Percentiles rank a stretch among this genome's conserved stretches.
Evolutionary conservation across 2,113 vertebrate genomes (phyloP).

Genomic region (Gasterosteus aculeatus): DNA sequence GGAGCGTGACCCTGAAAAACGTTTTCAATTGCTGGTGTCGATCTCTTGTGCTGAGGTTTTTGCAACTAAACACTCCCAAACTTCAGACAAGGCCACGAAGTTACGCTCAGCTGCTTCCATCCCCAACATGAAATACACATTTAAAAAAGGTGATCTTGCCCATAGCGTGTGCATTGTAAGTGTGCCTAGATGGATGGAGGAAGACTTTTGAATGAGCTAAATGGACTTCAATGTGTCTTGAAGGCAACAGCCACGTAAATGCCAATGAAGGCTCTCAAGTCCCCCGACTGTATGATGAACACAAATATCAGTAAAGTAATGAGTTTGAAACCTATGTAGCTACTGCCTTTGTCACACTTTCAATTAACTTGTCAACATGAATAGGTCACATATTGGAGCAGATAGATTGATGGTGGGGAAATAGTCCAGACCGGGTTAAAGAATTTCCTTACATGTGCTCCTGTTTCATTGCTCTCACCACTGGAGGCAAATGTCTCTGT

Average conservation of each 20-base stretch:
- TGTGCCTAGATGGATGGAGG: neutral
- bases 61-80: conserved; percentile 63
- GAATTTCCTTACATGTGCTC: neutral
- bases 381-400: neutral
- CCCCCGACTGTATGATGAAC: neutral
- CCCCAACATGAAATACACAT: conserved; percentile 36
- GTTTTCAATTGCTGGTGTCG: conserved; percentile 68
- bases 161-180: neutral
- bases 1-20: conserved; percentile 69
- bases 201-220: neutral
- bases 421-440: neutral
- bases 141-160: conserved; percentile 1
- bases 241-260: conserved; percentile 4
- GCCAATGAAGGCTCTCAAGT: neutral
- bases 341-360: neutral
- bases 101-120: conserved; percentile 11
- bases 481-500: neutral
- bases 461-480: neutral
- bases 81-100: conserved; percentile 53
- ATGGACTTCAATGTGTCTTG: conserved; percentile 2
- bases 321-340: neutral
- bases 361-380: neutral
- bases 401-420: neutral
- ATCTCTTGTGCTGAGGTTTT: conserved; percentile 53
- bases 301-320: neutral